Base-by-base conservation (phyloP, 2,113 vertebrate species). In the Pheucticus melanocephalus region DNA sequence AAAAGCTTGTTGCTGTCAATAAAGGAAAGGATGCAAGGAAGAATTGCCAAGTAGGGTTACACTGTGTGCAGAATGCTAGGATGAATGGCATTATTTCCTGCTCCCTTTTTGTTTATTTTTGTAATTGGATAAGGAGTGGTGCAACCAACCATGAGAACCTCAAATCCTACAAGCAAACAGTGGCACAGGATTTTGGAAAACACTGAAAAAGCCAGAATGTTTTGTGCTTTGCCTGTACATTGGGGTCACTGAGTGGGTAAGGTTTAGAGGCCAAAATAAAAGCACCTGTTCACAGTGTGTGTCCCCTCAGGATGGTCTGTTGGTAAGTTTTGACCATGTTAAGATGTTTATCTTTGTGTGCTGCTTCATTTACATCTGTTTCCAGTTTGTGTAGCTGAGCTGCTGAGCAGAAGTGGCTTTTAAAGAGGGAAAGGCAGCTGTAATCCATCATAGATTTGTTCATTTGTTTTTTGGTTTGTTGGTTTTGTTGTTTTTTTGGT, bases 21-120 rank as follows among this genome's bases (percentile, higher is more conserved):
- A 86, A 83, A 86, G 56, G 42, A 82, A 83, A 80, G 47, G 63
- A 47, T 90, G 12, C 2, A 19, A 65, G 90, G 40, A 82, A 70
- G 81, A 90, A 59, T 7, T 73, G 35, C 54, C 78, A 59, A 63
- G 71, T 40, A 22, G 28, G 19, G 59, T 69, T 85, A 88, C 10
- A 4, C 27, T 80, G 35, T 44, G 40, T 92, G 37, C 56, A 80
- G 63, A 61, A 66, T 47, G 21, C 51, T 72, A 21, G 50, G 23
- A 30, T 66, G 47, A 85, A 78, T 75, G 63, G 53, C 88, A 92
- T 88, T 27, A 88, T 83, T 78, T 86, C 76, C 76, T 83, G 22
- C 60, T 87, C 35, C 28, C 28, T 77, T 96, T 92, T 82, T 95
- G 42, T 90, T 95, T 89, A 13, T 77, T 91, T 94, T 89, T 20